These are phyloP conservation scores for Procambarus clarkii DNA, from an alignment of 1,140 invertebrate species.

Conservation along the genomic window DNA sequence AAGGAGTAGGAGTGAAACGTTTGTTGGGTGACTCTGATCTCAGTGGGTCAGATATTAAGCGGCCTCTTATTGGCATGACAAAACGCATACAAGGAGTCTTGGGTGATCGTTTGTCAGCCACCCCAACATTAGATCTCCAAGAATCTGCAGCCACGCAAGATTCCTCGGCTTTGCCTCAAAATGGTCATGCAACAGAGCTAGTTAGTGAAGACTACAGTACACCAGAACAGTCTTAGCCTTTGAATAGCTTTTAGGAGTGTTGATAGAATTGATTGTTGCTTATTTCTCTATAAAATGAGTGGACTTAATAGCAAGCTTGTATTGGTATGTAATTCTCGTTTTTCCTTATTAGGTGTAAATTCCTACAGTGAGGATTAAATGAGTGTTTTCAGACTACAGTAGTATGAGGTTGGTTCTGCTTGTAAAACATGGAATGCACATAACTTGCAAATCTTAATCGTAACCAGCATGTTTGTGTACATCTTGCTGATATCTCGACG, in stretches of 20 bases:
- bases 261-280: constrained; percentile 1
- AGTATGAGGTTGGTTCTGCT: neutral
- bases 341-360: neutral
- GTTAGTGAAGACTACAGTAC: constrained; percentile 32
- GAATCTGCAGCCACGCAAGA: constrained; percentile 4
- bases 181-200: constrained; percentile 56
- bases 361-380: neutral
- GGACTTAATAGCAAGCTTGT: neutral
- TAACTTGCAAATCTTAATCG: neutral
- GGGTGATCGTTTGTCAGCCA: constrained; percentile 29
- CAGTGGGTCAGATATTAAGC: constrained; percentile 40
- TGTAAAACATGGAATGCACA: neutral
- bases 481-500: neutral
- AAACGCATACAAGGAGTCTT: constrained; percentile 51
- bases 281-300: neutral
- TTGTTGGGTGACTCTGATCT: constrained; percentile 46
- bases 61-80: constrained; percentile 40
- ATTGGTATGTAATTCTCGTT: neutral
- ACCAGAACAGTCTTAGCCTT: constrained; percentile 43
- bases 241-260: neutral
- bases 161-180: constrained; percentile 35
- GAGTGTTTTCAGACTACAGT: neutral
- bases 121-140: constrained; percentile 38
- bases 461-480: neutral
- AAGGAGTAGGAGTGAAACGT: constrained; percentile 49